These are phyloP conservation scores for Brachypteracias leptosomus DNA, from an alignment of 2,113 vertebrate genomes.

Conservation along the genomic window DNA sequence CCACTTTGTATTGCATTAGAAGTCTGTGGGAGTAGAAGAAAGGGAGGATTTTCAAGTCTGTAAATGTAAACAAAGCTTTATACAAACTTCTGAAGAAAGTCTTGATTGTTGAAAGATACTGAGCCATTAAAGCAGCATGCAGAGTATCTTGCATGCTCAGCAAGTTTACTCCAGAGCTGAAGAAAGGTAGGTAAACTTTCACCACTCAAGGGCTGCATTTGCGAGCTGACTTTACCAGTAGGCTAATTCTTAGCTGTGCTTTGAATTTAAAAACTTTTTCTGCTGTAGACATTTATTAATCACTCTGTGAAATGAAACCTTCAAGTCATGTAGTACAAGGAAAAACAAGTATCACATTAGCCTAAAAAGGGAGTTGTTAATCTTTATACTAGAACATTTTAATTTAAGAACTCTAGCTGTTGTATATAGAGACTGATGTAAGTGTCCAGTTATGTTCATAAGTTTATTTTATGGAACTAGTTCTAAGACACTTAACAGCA, in stretches of 20 bases:
- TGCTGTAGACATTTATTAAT: not conserved
- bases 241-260: not conserved
- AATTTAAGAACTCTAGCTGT: not conserved
- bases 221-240: not conserved
- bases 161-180: not conserved
- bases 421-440: not conserved
- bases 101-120: not conserved
- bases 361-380: not conserved
- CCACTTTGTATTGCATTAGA: not conserved
- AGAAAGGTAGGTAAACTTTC: not conserved
- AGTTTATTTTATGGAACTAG: not conserved
- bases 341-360: not conserved
- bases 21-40: constrained; percentile 45
- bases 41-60: constrained; percentile 54
- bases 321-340: not conserved
- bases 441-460: not conserved
- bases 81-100: constrained; percentile 23
- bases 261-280: not conserved
- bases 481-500: not conserved
- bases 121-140: not conserved
- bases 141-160: not conserved
- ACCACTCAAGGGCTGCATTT: not conserved
- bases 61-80: constrained; percentile 39
- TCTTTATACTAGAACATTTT: not conserved
- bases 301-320: not conserved